These are phyloP conservation scores for Mobula birostris DNA, from an alignment of 2,113 vertebrate species.

Conservation along the genomic window DNA sequence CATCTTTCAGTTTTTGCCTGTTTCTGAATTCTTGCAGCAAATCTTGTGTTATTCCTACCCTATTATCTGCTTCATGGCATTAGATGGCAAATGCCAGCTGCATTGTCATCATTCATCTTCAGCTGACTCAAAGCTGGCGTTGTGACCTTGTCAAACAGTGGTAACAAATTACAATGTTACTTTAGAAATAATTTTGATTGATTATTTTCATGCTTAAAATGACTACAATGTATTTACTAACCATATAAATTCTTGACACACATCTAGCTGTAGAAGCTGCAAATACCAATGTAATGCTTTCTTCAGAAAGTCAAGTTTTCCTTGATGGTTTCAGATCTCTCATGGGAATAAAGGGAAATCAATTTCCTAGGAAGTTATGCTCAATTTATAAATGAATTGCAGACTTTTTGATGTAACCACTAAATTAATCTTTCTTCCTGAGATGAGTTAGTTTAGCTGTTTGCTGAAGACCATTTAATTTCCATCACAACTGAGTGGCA, in stretches of 20 bases:
- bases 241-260: neutral
- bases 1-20: too few species aligned
- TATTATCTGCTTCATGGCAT: too few species aligned
- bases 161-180: neutral
- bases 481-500: neutral
- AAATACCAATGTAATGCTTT: neutral
- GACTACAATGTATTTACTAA: neutral
- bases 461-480: neutral
- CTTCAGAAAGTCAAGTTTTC: neutral
- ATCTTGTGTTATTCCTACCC: too few species aligned
- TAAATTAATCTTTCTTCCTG: conserved; percentile 1
- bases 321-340: neutral
- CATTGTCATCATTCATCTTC: neutral
- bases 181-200: neutral
- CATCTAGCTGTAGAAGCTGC: neutral
- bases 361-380: neutral
- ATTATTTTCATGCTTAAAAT: neutral
- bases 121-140: neutral
- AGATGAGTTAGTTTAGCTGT: neutral
- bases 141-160: neutral
- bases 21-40: too few species aligned
- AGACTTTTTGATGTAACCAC: neutral
- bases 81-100: too few species aligned
- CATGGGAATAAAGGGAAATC: neutral
- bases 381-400: neutral